phyloP scores from a whole-genome alignment of 2,113 vertebrate species.

The Fulica atra region DNA sequence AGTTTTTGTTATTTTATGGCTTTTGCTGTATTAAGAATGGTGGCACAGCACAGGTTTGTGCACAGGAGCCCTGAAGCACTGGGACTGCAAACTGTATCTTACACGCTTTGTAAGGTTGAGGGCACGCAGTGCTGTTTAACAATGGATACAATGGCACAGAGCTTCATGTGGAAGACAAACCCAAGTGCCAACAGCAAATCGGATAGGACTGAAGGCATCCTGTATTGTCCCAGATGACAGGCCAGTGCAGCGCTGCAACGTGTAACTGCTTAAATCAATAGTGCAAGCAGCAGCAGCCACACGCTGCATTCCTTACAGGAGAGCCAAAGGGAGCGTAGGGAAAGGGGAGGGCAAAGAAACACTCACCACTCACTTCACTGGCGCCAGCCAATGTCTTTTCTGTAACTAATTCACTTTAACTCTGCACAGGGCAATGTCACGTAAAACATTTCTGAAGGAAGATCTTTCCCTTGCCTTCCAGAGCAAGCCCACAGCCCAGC shows the following conservation, averaged over 20 bases:
- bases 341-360: background rate
- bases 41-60: background rate
- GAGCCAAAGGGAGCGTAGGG: background rate
- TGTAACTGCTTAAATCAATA: background rate
- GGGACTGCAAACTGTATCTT: background rate
- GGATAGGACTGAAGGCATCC: background rate
- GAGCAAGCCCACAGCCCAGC: background rate
- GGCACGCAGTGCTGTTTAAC: background rate
- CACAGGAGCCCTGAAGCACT: background rate
- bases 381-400: background rate
- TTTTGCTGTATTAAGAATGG: background rate
- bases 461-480: background rate
- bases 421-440: background rate
- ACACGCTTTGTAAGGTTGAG: fast-evolving
- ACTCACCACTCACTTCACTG: background rate
- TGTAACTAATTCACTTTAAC: background rate
- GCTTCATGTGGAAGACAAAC: background rate
- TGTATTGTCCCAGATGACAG: background rate
- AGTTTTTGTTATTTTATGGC: background rate
- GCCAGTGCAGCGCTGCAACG: background rate
- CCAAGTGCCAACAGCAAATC: background rate
- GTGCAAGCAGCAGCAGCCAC: background rate
- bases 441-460: background rate
- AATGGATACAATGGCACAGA: background rate
- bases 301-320: background rate